Evolutionary conservation across 2,797 vertebrate species (phyloP), one percentile per base, ranked within the genome.

Genomic region (Myiotriccus ornatus): DNA sequence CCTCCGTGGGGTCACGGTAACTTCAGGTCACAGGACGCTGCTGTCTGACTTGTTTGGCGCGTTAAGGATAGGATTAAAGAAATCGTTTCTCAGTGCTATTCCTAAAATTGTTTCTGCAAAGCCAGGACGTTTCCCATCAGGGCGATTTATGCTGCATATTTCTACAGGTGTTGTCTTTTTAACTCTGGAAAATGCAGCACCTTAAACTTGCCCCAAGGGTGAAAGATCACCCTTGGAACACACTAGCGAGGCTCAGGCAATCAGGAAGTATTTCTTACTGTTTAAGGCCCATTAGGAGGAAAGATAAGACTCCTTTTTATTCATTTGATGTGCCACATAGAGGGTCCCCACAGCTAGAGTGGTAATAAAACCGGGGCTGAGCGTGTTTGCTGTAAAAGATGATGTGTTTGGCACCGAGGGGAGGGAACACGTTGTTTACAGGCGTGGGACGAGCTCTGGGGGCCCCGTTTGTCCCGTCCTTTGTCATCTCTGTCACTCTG

Each of bases 401-500:
- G 96, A 98, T 97, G 98, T 89, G 96, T 97, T 98, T 98, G 97
- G 98, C 97, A 97, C 97, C 91, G 96, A 98, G 98, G 98, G 96
- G 96, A 98, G 98, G 95, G 97, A 97, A 96, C 97, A 96, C 86
- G 96, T 98, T 98, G 98, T 98, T 98, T 98, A 98, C 98, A 97
- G 97, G 98, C 98, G 88, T 98, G 98, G 98, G 98, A 64, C 23
- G 22, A 64, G 62, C 62, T 64, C 37, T 59, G 27, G 59, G 25
- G 59, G 57, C 30, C 17, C 8, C 14, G 13, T 12, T 13, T 5
- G 27, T 27, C 35, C 98, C 97, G 95, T 98, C 98, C 98, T 99
- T 99, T 98, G 98, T 99, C 98, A 98, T 98, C 98, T 97, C 96
- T 98, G 98, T 99, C 99, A 98, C 98, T 98, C 97, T 70, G 97